Conservation (phyloP, 2,113 vertebrate genomes). For the Reinhardtius hippoglossoides region DNA sequence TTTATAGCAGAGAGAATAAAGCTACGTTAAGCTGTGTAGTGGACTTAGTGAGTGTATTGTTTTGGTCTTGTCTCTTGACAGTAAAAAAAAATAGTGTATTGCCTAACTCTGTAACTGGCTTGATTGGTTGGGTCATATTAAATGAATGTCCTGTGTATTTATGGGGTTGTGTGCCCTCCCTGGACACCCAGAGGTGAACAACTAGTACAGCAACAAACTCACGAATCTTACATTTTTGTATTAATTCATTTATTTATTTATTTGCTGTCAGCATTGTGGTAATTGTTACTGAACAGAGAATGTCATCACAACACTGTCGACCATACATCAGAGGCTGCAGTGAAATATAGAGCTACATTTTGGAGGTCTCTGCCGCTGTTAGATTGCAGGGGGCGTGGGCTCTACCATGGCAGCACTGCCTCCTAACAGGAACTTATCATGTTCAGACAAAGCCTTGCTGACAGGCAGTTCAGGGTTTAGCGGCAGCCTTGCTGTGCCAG, state of each 20-base stretch:
- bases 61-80: neutral
- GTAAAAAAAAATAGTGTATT: neutral
- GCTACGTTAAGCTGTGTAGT: neutral
- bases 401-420: constrained; percentile 17
- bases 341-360: constrained; percentile 44
- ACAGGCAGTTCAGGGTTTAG: constrained; percentile 72
- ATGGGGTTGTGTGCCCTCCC: neutral
- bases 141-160: neutral
- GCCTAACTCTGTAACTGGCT: neutral
- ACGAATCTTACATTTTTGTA: neutral
- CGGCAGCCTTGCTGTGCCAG: constrained; percentile 64
- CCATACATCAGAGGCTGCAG: constrained; percentile 20
- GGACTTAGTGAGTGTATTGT: neutral
- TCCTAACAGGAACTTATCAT: constrained; percentile 59
- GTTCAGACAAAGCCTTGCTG: constrained; percentile 67
- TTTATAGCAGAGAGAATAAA: neutral
- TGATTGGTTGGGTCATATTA: neutral
- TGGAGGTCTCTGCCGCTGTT: constrained; percentile 19
- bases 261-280: constrained; percentile 23
- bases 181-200: neutral
- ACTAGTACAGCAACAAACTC: neutral
- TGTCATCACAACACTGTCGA: constrained; percentile 5
- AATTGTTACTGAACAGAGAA: constrained; percentile 34
- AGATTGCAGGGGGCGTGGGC: constrained; percentile 29
- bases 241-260: neutral